A percentile compares a stretch with the other conserved stretches of the same genome.
Evolutionary conservation across 2,888 invertebrate species (phyloP).

Genomic region (Notocelia uddmanniana): DNA sequence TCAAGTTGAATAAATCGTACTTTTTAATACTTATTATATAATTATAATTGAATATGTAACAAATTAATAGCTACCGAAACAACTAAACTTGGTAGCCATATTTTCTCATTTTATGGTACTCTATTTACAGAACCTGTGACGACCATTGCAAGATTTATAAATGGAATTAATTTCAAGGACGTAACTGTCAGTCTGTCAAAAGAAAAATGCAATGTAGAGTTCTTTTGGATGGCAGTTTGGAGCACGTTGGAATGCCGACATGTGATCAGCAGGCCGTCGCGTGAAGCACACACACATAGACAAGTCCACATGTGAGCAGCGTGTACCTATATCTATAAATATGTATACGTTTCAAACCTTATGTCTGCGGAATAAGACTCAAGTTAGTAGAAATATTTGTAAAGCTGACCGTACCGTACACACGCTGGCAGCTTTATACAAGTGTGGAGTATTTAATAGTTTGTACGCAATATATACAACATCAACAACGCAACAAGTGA

Average conservation of each 20-base stretch:
- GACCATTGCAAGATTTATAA: neutral
- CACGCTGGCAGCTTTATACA: slow-evolving; percentile 59
- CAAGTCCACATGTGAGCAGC: slow-evolving; percentile 57
- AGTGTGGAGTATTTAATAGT: slow-evolving; percentile 51
- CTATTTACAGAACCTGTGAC: neutral
- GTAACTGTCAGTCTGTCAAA: slow-evolving; percentile 50
- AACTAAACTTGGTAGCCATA: neutral
- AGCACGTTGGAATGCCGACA: slow-evolving; percentile 77
- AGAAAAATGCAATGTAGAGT: slow-evolving; percentile 53
- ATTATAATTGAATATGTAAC: no score
- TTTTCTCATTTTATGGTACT: neutral
- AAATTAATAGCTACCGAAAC: neutral
- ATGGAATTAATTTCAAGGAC: slow-evolving; percentile 39
- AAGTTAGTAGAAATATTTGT: neutral
- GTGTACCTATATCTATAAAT: neutral
- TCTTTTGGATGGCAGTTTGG: slow-evolving; percentile 56
- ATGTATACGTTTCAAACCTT: neutral
- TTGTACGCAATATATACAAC: slow-evolving; percentile 15
- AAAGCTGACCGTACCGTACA: slow-evolving; percentile 64
- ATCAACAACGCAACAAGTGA: neutral
- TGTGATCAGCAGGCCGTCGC: slow-evolving; percentile 74
- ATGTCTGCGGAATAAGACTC: neutral
- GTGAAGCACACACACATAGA: slow-evolving; percentile 64
- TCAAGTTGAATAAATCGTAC: neutral
- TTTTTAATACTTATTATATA: no score